Conservation (phyloP, 2,888 invertebrate species). For the Cremastinae sp. region DNA sequence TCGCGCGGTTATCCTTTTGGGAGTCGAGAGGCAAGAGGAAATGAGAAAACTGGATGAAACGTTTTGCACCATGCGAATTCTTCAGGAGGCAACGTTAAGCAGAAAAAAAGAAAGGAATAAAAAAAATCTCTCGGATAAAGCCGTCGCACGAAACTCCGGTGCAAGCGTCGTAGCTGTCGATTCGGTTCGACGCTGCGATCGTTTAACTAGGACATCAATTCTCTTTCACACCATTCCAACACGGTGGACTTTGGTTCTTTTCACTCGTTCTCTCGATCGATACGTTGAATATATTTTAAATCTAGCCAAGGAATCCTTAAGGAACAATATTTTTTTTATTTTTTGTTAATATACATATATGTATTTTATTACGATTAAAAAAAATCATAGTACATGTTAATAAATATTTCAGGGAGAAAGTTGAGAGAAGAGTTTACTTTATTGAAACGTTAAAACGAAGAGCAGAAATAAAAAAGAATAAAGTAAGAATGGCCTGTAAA, state of each 20-base stretch:
- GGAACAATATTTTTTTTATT: too few relatives aligned
- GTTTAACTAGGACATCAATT: slow-evolving; percentile 54
- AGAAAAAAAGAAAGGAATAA: slow-evolving; percentile 30
- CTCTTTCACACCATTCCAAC: slow-evolving; percentile 13
- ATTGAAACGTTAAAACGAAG: too few relatives aligned
- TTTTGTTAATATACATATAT: slow-evolving; percentile 13
- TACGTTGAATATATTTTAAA: slow-evolving; percentile 24
- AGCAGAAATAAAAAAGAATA: too few relatives aligned
- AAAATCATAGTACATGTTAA: too few relatives aligned
- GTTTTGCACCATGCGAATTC: slow-evolving; percentile 24
- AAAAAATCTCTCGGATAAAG: slow-evolving; percentile 23
- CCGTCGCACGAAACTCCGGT: slow-evolving; percentile 34
- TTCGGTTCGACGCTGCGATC: slow-evolving; percentile 47
- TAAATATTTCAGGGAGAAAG: too few relatives aligned
- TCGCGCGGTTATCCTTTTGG: slow-evolving; percentile 34
- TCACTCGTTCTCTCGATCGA: slow-evolving; percentile 20
- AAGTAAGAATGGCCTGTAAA: too few relatives aligned
- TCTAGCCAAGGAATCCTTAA: slow-evolving; percentile 41
- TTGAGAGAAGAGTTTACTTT: too few relatives aligned
- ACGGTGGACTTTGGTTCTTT: slow-evolving; percentile 39
- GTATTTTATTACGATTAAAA: too few relatives aligned
- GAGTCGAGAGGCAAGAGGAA: slow-evolving; percentile 40
- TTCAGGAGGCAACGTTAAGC: slow-evolving; percentile 17
- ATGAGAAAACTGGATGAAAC: slow-evolving; percentile 19
- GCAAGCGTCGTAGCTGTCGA: slow-evolving; percentile 43